These are phyloP conservation scores for Lophius piscatorius DNA, from an alignment of 2,113 vertebrate genomes.

Conservation along the genomic window DNA sequence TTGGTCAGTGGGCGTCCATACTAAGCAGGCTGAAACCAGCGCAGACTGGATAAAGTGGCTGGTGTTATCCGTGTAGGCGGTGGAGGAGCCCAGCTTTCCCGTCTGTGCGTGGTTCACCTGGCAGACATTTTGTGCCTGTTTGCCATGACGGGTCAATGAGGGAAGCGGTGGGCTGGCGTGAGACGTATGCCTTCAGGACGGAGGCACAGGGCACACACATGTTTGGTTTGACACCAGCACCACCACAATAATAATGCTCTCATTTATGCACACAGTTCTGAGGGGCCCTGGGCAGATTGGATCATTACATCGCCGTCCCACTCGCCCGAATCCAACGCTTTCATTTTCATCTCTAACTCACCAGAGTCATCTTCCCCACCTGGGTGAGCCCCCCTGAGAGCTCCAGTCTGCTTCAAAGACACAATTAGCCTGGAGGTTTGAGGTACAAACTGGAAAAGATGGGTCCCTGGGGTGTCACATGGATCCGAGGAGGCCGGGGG, in stretches of 20 bases:
- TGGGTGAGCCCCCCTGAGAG: slow-evolving; percentile 7
- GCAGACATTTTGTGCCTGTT: slow-evolving; percentile 38
- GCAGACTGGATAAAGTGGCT: slow-evolving; percentile 32
- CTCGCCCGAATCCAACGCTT: neutral
- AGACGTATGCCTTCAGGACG: slow-evolving; percentile 38
- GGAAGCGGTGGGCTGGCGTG: slow-evolving; percentile 33
- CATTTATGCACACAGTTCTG: slow-evolving; percentile 4
- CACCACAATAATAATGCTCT: slow-evolving; percentile 6
- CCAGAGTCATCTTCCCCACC: neutral
- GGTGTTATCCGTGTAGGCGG: slow-evolving; percentile 46
- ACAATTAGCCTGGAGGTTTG: slow-evolving; percentile 33
- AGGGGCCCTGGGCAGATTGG: neutral
- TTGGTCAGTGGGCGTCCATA: slow-evolving; percentile 56
- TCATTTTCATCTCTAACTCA: slow-evolving; percentile 14
- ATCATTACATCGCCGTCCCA: slow-evolving; percentile 8
- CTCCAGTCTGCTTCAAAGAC: slow-evolving; percentile 36
- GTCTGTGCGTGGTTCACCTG: slow-evolving; percentile 41
- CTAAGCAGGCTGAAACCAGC: slow-evolving; percentile 37
- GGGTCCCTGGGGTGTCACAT: neutral
- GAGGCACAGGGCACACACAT: slow-evolving; percentile 8
- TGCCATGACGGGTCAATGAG: slow-evolving; percentile 39
- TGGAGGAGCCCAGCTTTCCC: slow-evolving; percentile 13
- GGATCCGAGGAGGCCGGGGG: slow-evolving; percentile 1
- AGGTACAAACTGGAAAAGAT: neutral
- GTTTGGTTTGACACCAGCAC: slow-evolving; percentile 2